Percentiles rank a stretch among this genome's conserved stretches.
Evolutionary conservation across 2,113 vertebrate genomes (phyloP).

Genomic region (Tapirus terrestris): DNA sequence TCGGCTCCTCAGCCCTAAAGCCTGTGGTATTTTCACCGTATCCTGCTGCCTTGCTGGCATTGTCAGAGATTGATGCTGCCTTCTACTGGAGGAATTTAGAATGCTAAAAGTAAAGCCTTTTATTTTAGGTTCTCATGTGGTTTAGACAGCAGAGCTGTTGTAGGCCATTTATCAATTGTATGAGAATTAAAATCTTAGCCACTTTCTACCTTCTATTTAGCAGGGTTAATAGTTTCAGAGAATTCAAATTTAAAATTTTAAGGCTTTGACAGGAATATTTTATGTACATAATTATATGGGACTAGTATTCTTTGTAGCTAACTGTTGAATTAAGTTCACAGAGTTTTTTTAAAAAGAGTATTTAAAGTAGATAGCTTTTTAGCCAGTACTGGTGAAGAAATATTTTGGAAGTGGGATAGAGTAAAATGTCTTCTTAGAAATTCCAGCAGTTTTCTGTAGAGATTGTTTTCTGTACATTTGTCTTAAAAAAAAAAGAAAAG

Average conservation of each 20-base stretch:
- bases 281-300: background rate
- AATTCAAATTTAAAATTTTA: conserved; percentile 23
- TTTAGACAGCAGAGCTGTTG: background rate
- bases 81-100: background rate
- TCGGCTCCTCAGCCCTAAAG: background rate
- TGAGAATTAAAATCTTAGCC: background rate
- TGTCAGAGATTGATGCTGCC: background rate
- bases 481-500: background rate
- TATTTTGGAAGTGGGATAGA: conserved; percentile 16
- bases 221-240: conserved; percentile 2
- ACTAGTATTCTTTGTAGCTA: conserved; percentile 9
- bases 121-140: background rate
- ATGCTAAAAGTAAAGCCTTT: background rate
- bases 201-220: background rate
- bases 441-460: conserved; percentile 8
- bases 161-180: background rate
- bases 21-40: background rate
- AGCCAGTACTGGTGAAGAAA: conserved; percentile 19
- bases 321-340: conserved; percentile 41
- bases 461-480: background rate
- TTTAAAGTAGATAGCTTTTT: background rate
- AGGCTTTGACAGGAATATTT: background rate
- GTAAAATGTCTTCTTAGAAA: conserved; percentile 14
- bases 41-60: background rate
- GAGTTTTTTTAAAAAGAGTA: background rate